Evolutionary conservation across 2,113 vertebrate species (phyloP).

Genomic region (Syngnathus typhle): DNA sequence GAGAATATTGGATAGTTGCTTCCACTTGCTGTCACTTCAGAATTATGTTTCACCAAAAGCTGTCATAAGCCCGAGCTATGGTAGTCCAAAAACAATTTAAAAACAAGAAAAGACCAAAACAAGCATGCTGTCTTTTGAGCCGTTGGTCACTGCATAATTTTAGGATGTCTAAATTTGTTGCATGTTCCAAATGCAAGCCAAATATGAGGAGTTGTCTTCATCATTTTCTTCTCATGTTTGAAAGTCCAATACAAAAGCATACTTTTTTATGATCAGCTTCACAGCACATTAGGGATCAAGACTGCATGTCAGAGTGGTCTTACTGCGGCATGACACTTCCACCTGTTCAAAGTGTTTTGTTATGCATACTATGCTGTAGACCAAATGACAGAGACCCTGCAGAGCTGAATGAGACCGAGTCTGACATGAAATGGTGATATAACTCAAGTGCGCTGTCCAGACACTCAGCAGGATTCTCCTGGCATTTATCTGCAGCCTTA

Average conservation of each 20-base stretch:
- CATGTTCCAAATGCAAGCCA: no score
- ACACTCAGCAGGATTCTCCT: conserved; percentile 31
- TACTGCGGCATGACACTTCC: conserved; percentile 19
- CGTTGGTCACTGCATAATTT: no score
- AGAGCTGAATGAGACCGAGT: conserved; percentile 22
- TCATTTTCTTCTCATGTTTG: neutral
- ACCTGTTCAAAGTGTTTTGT: neutral
- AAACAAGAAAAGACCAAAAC: no score
- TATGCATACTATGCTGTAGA: neutral
- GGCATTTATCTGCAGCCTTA: conserved; percentile 41
- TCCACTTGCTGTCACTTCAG: neutral
- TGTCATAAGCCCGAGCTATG: no score
- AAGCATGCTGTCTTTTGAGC: no score
- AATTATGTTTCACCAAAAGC: no score
- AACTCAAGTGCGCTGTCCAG: conserved; percentile 22
- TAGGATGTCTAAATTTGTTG: no score
- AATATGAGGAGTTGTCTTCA: neutral
- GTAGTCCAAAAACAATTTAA: no score
- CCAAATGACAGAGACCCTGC: conserved; percentile 20
- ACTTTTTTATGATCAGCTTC: neutral
- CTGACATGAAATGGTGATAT: conserved; percentile 20
- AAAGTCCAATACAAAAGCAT: neutral
- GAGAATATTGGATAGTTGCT: conserved; percentile 11
- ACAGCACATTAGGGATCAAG: conserved; percentile 43
- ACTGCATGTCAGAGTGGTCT: conserved; percentile 22